phyloP scores from a whole-genome alignment of 2,797 vertebrate species.

The Oreochromis mossambicus region DNA sequence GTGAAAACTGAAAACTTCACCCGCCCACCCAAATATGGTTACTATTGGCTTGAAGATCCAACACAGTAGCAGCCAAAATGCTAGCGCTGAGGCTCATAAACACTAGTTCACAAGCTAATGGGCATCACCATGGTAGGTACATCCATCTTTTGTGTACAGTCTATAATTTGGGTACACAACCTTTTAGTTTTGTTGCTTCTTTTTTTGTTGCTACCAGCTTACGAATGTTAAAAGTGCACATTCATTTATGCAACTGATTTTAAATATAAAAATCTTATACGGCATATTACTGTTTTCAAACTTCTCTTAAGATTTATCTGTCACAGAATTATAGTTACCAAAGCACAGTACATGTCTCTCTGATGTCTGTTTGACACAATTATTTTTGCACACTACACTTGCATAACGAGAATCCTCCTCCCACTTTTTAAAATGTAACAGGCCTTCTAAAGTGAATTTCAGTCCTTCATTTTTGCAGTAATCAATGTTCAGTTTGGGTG shows the following conservation, averaged over 20 bases:
- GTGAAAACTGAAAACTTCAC: not conserved
- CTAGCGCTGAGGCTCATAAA: not conserved
- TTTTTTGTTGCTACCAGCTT: not conserved
- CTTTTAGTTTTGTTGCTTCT: not conserved
- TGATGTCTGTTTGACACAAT: not conserved
- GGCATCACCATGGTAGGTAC: not conserved
- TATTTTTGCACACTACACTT: slow-evolving; percentile 1
- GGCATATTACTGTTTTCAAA: not conserved
- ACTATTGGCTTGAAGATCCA: not conserved
- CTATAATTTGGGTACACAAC: not conserved
- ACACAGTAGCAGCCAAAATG: not conserved
- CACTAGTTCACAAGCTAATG: not conserved
- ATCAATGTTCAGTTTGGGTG: slow-evolving; percentile 51
- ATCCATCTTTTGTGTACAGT: not conserved
- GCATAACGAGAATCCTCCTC: not conserved
- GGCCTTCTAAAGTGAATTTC: slow-evolving; percentile 50
- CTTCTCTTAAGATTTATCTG: not conserved
- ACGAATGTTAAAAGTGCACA: not conserved
- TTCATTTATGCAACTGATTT: not conserved
- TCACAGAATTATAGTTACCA: not conserved
- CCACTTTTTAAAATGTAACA: slow-evolving; percentile 58
- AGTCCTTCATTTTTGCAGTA: slow-evolving; percentile 32
- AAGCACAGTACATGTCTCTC: not conserved
- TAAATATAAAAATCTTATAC: not conserved
- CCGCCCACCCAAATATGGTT: not conserved